Percentiles rank a stretch among this genome's conserved stretches.
These are phyloP conservation scores for Ammodytes dubius DNA, from an alignment of 2,113 vertebrate genomes.

Conservation along the genomic window DNA sequence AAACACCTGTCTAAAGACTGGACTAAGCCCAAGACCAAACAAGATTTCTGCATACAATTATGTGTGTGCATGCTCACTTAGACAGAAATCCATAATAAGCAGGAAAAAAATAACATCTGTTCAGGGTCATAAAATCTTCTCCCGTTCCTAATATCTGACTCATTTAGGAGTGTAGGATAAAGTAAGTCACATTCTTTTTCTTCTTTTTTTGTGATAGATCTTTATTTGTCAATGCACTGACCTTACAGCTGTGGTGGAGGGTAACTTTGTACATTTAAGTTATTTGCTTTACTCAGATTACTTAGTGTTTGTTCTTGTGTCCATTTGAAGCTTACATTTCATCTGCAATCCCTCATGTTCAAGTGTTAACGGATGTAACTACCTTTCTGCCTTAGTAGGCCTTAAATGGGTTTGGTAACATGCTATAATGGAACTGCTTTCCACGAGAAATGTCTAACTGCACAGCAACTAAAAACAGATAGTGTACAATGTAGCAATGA, in stretches of 20 bases:
- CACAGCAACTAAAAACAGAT: no score
- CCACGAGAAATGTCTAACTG: no score
- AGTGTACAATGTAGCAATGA: no score
- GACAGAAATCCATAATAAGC: conserved; percentile 58
- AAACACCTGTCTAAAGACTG: conserved; percentile 68
- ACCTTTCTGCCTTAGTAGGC: no score
- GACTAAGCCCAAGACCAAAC: conserved; percentile 42
- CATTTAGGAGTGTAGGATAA: conserved; percentile 23
- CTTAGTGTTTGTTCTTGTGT: no score
- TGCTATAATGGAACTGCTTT: no score
- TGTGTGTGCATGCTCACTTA: conserved; percentile 22
- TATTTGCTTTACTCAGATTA: not conserved
- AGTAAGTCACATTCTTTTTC: not conserved
- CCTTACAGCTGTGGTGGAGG: not conserved
- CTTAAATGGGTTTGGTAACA: no score
- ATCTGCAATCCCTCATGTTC: not conserved
- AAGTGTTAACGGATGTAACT: no score
- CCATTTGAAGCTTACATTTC: not conserved
- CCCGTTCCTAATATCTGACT: conserved; percentile 36
- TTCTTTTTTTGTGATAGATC: conserved; percentile 11
- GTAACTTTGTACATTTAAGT: not conserved
- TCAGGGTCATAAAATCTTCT: conserved; percentile 43
- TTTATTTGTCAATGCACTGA: conserved; percentile 15
- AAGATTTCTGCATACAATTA: conserved; percentile 33
- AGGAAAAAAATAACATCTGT: conserved; percentile 56